Conservation (phyloP, 2,113 vertebrate genomes). For the Podilymbus podiceps region DNA sequence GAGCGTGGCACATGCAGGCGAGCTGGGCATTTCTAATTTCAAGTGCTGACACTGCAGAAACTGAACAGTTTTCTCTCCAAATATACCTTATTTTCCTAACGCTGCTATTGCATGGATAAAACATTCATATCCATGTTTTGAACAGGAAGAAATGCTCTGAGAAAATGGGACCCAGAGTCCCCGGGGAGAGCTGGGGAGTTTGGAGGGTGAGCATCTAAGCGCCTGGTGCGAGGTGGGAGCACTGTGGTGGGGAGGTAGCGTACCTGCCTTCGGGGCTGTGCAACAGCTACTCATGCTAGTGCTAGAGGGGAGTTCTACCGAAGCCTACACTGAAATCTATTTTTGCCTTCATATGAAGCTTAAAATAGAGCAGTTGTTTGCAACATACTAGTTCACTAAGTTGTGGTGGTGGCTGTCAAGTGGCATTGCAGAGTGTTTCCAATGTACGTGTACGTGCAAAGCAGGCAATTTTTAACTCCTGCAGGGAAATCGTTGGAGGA, state of each 20-base stretch:
- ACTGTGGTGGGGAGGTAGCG: neutral
- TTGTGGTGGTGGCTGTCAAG: neutral
- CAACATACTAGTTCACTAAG: neutral
- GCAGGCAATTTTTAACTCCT: neutral
- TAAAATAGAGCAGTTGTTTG: neutral
- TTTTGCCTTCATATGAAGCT: neutral
- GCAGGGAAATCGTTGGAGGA: neutral
- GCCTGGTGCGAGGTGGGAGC: neutral
- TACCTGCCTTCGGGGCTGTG: neutral
- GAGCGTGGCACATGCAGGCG: neutral
- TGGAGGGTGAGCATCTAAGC: fast-evolving
- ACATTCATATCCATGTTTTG: neutral
- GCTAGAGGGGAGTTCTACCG: neutral
- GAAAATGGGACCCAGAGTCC: neutral
- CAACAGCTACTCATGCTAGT: neutral
- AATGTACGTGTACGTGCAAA: neutral
- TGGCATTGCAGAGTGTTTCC: neutral
- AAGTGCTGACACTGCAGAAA: neutral
- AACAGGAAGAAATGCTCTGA: neutral
- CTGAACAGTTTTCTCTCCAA: neutral
- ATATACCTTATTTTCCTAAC: neutral
- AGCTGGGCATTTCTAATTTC: neutral
- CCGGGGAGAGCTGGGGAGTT: neutral
- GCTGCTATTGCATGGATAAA: neutral
- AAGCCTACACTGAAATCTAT: neutral